These are phyloP conservation scores for Caprella mutica DNA, from an alignment of 2,888 invertebrate genomes.

Conservation along the genomic window DNA sequence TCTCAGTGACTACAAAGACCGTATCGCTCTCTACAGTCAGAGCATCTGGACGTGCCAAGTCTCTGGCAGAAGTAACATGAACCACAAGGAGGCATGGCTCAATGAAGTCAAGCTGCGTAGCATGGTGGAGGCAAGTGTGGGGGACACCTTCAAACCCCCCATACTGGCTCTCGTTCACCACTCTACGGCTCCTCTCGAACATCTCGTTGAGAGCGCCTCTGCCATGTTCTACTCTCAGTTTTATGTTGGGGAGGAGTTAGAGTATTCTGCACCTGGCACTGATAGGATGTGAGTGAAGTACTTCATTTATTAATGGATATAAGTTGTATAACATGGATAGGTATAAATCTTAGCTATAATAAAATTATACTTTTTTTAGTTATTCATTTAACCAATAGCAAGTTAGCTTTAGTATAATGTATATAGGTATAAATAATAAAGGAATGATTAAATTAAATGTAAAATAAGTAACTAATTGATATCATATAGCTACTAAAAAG, in stretches of 20 bases:
- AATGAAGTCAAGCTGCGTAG: constrained; percentile 40
- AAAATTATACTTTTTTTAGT: background rate
- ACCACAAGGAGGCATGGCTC: constrained; percentile 41
- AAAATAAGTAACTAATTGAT: too few species aligned
- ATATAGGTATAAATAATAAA: too few species aligned
- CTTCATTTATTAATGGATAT: background rate
- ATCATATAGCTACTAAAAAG: too few species aligned
- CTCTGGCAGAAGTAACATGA: constrained; percentile 41
- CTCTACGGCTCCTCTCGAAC: constrained; percentile 36
- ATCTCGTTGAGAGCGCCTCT: constrained; percentile 26
- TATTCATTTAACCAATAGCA: background rate
- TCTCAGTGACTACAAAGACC: constrained; percentile 40
- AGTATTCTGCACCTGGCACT: background rate
- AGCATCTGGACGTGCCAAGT: constrained; percentile 42
- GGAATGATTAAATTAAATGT: too few species aligned
- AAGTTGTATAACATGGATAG: background rate
- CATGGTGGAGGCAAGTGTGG: constrained; percentile 39
- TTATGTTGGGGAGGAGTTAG: constrained; percentile 25
- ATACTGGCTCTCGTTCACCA: constrained; percentile 41
- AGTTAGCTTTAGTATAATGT: background rate
- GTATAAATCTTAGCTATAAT: background rate
- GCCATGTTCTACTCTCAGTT: constrained; percentile 18
- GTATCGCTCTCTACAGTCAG: constrained; percentile 40
- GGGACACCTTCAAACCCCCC: constrained; percentile 39
- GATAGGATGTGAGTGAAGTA: background rate